Percentiles rank a stretch among this genome's conserved stretches.
Conservation (phyloP, 2,888 invertebrate genomes). For the Xestia ashworthii region DNA sequence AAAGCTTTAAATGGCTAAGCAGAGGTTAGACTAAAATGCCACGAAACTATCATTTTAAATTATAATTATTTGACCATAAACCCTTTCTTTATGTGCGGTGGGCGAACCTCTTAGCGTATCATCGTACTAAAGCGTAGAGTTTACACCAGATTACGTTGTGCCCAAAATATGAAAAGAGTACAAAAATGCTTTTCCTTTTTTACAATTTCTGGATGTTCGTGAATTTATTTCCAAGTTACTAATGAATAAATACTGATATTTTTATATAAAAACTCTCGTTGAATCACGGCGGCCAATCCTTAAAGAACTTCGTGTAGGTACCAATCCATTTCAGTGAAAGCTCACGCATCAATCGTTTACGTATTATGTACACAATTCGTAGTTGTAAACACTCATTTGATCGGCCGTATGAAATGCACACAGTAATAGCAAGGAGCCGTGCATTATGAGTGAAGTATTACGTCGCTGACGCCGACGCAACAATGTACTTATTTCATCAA, state of each 20-base stretch:
- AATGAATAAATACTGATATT: constrained; percentile 23
- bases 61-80: constrained; percentile 48
- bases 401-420: constrained; percentile 23
- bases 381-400: constrained; percentile 34
- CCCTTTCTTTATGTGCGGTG: constrained; percentile 38
- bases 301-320: neutral
- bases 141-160: constrained; percentile 44
- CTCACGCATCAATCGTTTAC: constrained; percentile 30
- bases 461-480: constrained; percentile 34
- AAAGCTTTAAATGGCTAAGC: constrained; percentile 4
- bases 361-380: constrained; percentile 13
- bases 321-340: constrained; percentile 17
- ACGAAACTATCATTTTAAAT: constrained; percentile 29
- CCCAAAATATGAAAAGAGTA: constrained; percentile 45
- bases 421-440: constrained; percentile 27
- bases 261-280: neutral
- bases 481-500: constrained; percentile 36
- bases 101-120: constrained; percentile 15
- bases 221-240: constrained; percentile 11
- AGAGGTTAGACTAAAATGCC: constrained; percentile 28
- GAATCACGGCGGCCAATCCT: too few species aligned
- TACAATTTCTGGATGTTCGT: constrained; percentile 1
- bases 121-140: constrained; percentile 45
- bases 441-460: constrained; percentile 38
- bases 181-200: constrained; percentile 21